Evolutionary conservation across 2,888 invertebrate species (phyloP).

Genomic region (Halictus quadricinctus): DNA sequence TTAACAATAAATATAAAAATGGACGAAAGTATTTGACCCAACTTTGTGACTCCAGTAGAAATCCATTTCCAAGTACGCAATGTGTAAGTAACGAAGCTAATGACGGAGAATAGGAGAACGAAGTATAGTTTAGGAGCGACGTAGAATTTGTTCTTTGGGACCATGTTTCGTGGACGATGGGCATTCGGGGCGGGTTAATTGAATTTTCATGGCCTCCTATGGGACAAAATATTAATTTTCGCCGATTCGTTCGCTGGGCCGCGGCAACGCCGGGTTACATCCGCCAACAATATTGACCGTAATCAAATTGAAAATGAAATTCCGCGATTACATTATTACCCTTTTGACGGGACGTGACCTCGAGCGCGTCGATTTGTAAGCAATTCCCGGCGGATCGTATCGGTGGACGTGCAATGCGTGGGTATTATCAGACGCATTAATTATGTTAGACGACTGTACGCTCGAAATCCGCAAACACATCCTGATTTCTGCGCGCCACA

Average conservation of each 20-base stretch:
- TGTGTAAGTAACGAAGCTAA: neutral
- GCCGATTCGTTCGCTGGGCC: neutral
- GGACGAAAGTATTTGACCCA: too few relatives aligned
- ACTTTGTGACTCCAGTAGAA: too few relatives aligned
- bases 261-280: neutral
- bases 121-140: neutral
- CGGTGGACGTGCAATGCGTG: constrained; percentile 28
- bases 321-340: neutral
- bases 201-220: neutral
- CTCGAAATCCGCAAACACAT: constrained; percentile 61
- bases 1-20: too few relatives aligned
- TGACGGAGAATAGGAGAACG: neutral
- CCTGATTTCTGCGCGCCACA: constrained; percentile 61
- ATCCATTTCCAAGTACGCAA: neutral
- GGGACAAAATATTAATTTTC: constrained; percentile 1
- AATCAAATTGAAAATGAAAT: neutral
- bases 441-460: constrained; percentile 60
- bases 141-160: neutral
- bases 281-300: constrained; percentile 16
- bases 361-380: constrained; percentile 31
- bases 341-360: neutral
- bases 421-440: constrained; percentile 59
- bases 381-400: constrained; percentile 34
- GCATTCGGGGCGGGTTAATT: neutral
- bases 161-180: too few relatives aligned